Percentiles rank a stretch among this genome's conserved stretches.
These are phyloP conservation scores for Acrobeloides nanus DNA, from an alignment of 2,888 invertebrate genomes.

Conservation along the genomic window DNA sequence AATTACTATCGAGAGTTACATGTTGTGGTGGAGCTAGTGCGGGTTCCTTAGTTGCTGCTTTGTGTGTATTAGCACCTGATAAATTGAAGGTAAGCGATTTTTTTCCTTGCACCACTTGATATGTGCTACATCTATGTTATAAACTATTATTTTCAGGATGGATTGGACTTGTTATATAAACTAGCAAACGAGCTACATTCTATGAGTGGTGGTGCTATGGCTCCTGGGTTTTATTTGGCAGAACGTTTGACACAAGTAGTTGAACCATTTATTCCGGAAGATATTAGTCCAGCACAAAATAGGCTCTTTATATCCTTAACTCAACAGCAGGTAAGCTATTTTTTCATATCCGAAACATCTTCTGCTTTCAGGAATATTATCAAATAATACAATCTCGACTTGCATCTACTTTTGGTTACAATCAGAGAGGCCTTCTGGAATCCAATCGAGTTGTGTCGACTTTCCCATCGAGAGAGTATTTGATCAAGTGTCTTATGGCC, in stretches of 20 bases:
- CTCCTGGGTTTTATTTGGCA: conserved; percentile 45
- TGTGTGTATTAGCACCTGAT: conserved; percentile 36
- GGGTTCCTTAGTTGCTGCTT: conserved; percentile 42
- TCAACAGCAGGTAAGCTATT: conserved; percentile 1
- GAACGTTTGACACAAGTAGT: conserved; percentile 31
- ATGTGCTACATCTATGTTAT: conserved; percentile 1
- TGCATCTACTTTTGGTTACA: too few relatives aligned
- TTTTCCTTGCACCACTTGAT: conserved; percentile 5
- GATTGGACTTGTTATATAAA: conserved; percentile 36
- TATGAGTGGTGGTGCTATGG: conserved; percentile 44
- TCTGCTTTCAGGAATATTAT: conserved; percentile 1
- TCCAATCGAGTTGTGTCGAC: conserved; percentile 34
- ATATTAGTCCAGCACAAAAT: conserved; percentile 28
- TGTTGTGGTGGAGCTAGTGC: conserved; percentile 43
- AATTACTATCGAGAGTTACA: conserved; percentile 21
- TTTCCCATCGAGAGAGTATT: conserved; percentile 31
- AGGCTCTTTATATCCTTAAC: conserved; percentile 38
- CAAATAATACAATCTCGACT: too few relatives aligned
- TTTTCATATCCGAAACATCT: neutral
- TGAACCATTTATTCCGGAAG: conserved; percentile 31
- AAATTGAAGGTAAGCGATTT: conserved; percentile 17
- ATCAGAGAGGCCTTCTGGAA: too few relatives aligned
- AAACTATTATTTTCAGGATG: conserved; percentile 16
- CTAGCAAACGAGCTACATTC: conserved; percentile 46
- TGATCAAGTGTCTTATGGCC: conserved; percentile 54